Percentiles rank a stretch among this genome's conserved stretches.
These are phyloP conservation scores for Oryctes rhinoceros DNA, from an alignment of 1,140 invertebrate genomes.

Conservation along the genomic window DNA sequence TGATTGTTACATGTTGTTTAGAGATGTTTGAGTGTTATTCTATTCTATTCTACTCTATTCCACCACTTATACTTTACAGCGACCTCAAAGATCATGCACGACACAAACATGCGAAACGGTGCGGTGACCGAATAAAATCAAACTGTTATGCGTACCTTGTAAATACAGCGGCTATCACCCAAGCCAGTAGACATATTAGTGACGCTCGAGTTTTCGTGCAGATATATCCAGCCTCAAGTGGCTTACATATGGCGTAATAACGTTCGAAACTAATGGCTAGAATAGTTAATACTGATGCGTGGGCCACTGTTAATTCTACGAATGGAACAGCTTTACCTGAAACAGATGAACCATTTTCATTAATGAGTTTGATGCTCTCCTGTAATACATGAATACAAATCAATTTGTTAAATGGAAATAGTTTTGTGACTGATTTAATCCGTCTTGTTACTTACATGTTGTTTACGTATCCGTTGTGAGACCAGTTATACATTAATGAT, in stretches of 20 bases:
- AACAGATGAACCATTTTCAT: conserved; percentile 53
- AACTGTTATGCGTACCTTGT: conserved; percentile 73
- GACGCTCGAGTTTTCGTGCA: conserved; percentile 88
- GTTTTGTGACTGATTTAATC: too few species aligned
- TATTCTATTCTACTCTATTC: neutral
- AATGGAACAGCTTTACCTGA: conserved; percentile 90
- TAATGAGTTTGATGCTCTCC: neutral
- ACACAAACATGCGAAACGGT: neutral
- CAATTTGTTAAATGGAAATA: too few species aligned
- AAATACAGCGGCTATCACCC: conserved; percentile 84
- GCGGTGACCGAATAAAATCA: neutral
- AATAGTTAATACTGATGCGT: conserved; percentile 92
- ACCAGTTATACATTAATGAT: too few species aligned
- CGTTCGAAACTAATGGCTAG: conserved; percentile 93
- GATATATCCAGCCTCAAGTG: conserved; percentile 87
- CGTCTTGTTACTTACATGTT: too few species aligned
- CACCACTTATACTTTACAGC: neutral
- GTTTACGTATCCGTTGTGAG: too few species aligned
- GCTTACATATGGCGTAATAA: conserved; percentile 94
- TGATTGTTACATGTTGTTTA: neutral
- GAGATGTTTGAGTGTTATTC: neutral
- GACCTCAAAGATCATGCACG: neutral
- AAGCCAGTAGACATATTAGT: conserved; percentile 83
- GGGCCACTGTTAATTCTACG: conserved; percentile 90
- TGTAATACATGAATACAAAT: too few species aligned